Conservation (phyloP, 2,888 invertebrate species). For the Mythimna albipuncta region DNA sequence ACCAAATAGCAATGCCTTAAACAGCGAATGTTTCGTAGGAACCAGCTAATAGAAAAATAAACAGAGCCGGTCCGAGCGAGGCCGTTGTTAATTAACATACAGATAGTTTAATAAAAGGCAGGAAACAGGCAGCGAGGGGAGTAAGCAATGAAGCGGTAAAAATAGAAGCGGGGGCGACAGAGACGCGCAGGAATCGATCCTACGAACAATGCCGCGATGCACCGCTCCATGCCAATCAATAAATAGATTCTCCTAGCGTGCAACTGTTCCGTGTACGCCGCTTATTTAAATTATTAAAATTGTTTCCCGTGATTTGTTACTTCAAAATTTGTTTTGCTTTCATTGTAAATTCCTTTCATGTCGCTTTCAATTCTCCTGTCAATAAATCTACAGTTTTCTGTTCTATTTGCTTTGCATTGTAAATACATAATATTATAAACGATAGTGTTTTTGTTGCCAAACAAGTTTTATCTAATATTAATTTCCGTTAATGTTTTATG, state of each 20-base stretch:
- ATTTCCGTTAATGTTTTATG: constrained; percentile 42
- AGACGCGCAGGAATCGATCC: constrained; percentile 86
- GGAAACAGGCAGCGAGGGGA: constrained; percentile 89
- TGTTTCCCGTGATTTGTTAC: constrained; percentile 35
- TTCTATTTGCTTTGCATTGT: constrained; percentile 10
- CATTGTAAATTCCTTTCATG: constrained; percentile 9
- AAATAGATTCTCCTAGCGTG: constrained; percentile 74
- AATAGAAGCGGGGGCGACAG: constrained; percentile 88
- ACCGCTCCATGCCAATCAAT: constrained; percentile 85
- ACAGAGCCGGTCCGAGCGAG: constrained; percentile 82
- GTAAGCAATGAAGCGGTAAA: constrained; percentile 90
- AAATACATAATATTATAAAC: constrained; percentile 7
- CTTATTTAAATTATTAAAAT: constrained; percentile 53
- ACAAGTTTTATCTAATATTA: constrained; percentile 45
- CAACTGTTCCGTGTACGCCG: constrained; percentile 55
- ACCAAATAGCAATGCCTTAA: constrained; percentile 74
- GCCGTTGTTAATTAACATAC: constrained; percentile 90
- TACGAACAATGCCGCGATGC: constrained; percentile 83
- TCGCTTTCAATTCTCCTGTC: constrained; percentile 19
- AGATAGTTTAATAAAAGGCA: constrained; percentile 91
- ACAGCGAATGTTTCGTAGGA: constrained; percentile 80
- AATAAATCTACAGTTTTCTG: constrained; percentile 12
- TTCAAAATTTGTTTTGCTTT: constrained; percentile 10
- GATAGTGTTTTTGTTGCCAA: constrained; percentile 33
- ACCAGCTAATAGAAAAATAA: constrained; percentile 86